Conservation (phyloP, 2,797 vertebrate species). For the Coendou prehensilis region DNA sequence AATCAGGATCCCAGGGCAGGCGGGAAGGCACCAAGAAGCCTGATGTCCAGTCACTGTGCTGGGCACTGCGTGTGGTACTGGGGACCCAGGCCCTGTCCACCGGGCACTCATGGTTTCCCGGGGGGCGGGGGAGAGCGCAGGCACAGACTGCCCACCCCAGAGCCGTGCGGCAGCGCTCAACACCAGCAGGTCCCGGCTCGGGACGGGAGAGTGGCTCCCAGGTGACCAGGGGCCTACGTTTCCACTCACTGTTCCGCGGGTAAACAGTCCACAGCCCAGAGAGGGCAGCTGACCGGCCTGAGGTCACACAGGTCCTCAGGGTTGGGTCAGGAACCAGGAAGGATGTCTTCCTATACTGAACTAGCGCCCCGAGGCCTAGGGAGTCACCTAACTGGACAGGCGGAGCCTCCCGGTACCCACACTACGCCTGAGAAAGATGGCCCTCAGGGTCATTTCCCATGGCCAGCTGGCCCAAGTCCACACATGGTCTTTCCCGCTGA, state of each 20-base stretch:
- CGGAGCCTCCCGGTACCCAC: background rate
- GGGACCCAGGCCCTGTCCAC: background rate
- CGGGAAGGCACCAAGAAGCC: background rate
- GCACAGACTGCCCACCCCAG: background rate
- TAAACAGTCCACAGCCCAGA: background rate
- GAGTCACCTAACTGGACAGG: background rate
- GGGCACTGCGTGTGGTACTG: background rate
- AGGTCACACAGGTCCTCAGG: background rate
- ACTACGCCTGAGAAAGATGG: background rate
- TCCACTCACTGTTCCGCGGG: background rate
- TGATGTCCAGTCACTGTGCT: background rate
- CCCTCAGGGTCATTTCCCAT: background rate
- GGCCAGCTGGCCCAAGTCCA: rapidly evolving
- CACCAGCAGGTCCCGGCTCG: background rate
- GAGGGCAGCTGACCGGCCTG: background rate
- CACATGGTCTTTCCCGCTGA: background rate
- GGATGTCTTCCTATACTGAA: rapidly evolving
- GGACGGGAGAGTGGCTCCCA: rapidly evolving
- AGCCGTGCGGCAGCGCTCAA: background rate
- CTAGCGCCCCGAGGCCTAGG: background rate
- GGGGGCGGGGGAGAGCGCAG: background rate
- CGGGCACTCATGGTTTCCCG: background rate
- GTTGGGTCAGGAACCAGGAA: background rate
- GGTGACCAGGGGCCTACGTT: background rate
- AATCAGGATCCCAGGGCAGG: background rate